These are phyloP conservation scores for Crepidodera aurea DNA, from an alignment of 2,888 invertebrate species.

Conservation along the genomic window DNA sequence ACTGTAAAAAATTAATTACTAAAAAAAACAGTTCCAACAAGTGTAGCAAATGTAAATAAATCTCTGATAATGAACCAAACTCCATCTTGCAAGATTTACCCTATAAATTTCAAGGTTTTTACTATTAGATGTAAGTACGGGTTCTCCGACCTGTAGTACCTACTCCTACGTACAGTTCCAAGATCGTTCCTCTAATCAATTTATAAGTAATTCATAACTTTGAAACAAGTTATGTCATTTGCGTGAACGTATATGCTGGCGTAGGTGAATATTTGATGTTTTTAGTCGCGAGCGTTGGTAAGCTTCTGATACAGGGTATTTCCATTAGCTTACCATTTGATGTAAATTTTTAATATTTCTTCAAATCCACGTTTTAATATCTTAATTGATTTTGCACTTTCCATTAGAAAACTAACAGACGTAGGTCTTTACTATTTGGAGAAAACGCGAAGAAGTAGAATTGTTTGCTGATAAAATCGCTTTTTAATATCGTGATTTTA, in stretches of 20 bases:
- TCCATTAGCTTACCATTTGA: no score
- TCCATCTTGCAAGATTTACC: constrained; percentile 12
- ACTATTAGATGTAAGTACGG: constrained; percentile 5
- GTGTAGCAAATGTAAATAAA: no score
- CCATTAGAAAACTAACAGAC: no score
- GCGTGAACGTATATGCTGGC: constrained; percentile 15
- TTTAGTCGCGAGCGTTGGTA: not conserved
- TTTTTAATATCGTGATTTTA: no score
- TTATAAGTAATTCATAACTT: constrained; percentile 26
- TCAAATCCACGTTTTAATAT: no score
- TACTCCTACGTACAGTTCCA: constrained; percentile 10
- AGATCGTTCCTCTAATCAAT: constrained; percentile 23
- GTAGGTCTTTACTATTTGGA: no score
- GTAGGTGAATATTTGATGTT: constrained; percentile 2
- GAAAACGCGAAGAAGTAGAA: no score
- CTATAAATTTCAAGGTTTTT: constrained; percentile 22
- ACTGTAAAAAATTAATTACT: no score
- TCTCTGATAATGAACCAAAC: constrained; percentile 13
- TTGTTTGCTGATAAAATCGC: no score
- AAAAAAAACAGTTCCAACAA: no score
- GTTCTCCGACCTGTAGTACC: constrained; percentile 14
- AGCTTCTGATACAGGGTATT: not conserved
- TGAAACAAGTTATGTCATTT: constrained; percentile 21
- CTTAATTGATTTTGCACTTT: no score
- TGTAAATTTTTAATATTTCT: no score